Base-by-base conservation (phyloP, 2,113 vertebrate genomes). In the Orthonyx spaldingii region DNA sequence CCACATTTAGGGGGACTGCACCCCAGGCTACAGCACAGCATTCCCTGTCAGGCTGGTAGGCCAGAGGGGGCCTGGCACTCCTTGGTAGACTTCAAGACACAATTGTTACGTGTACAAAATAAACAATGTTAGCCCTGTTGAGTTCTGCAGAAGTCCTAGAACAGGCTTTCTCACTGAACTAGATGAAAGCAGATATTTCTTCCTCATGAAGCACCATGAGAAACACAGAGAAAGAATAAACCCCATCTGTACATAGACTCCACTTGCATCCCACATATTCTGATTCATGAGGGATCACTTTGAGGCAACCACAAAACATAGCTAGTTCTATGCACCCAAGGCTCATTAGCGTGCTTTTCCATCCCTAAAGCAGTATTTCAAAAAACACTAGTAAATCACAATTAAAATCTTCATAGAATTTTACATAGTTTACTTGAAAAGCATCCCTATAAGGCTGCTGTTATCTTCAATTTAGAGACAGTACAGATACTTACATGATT, bases 381-480 rank as follows among this genome's bases (percentile, higher is more conserved):
- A 72, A 72, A 91, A 89, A 53, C 65, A 72, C 28, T 42, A 77
- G 64, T 86, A 91, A 87, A 94, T 90, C 71, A 79, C 61, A 61
- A 83, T 76, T 91, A 79, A 71, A 84, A 66, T 74, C 81, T 85
- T 88, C 59, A 77, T 47, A 91, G 42, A 95, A 66, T 87, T 95
- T 85, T 83, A 83, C 74, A 76, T 24, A 42, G 55, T 94, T 84
- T 61, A 76, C 85, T 90, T 94, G 86, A 69, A 95, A 91, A 90
- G 59, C 89, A 94, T 89, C 93, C 84, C 87, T 79, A 33, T 65
- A 79, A 85, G 90, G 76, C 86, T 87, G 59, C 74, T 94, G 72
- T 90, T 94, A 95, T 84, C 82, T 91, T 87, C 61, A 76, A 21
- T 81, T 95, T 46, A 93, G 65, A 95, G 81, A 95, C 84, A 95